Evolutionary conservation across 1,140 invertebrate species (phyloP).

Genomic region (Sarcophaga bullata): DNA sequence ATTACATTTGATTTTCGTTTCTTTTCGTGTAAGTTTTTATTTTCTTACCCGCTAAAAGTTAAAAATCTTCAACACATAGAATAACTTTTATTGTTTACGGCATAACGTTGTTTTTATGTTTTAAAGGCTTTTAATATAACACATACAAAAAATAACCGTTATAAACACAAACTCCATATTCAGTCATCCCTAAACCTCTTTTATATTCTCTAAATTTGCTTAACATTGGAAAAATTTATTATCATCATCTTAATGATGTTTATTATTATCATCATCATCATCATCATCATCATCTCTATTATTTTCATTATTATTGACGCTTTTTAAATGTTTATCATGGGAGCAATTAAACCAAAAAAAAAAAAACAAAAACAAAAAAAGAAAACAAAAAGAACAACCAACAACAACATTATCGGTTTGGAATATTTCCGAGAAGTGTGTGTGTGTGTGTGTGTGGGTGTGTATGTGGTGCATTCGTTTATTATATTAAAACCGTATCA

Average conservation of each 20-base stretch:
- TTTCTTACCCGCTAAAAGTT: too few relatives aligned
- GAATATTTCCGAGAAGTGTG: background rate
- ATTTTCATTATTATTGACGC: constrained; percentile 38
- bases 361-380: constrained; percentile 38
- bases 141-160: too few relatives aligned
- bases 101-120: too few relatives aligned
- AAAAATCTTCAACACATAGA: too few relatives aligned
- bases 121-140: too few relatives aligned
- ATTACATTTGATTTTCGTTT: too few relatives aligned
- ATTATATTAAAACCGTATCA: constrained; percentile 11
- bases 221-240: background rate
- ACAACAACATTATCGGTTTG: background rate
- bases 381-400: constrained; percentile 30
- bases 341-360: constrained; percentile 47
- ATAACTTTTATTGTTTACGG: too few relatives aligned
- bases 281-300: constrained; percentile 6
- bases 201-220: too few relatives aligned
- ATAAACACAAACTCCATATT: too few relatives aligned
- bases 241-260: constrained; percentile 7
- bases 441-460: background rate
- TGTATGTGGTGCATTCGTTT: background rate
- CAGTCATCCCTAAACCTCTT: too few relatives aligned
- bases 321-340: constrained; percentile 45
- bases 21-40: too few relatives aligned
- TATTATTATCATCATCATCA: constrained; percentile 25